A percentile compares a stretch with the other conserved stretches of the same genome.
phyloP scores from a whole-genome alignment of 2,888 invertebrate species.

The Tortricodes alternella region DNA sequence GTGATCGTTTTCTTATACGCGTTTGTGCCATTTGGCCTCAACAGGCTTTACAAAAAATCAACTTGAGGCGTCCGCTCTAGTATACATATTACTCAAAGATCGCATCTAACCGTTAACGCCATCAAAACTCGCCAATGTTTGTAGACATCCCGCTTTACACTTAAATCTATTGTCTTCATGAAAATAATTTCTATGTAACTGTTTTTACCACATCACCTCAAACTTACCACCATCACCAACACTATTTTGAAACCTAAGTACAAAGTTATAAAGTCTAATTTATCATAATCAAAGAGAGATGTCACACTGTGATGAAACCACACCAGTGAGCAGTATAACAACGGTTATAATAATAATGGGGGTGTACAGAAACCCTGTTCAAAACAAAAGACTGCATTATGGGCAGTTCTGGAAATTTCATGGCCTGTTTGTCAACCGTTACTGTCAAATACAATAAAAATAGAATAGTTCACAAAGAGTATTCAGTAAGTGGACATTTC shows the following conservation, averaged over 20 bases:
- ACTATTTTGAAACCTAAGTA: conserved; percentile 26
- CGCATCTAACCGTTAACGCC: conserved; percentile 2
- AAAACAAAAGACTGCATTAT: conserved; percentile 48
- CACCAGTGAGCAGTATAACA: conserved; percentile 48
- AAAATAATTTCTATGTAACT: conserved; percentile 23
- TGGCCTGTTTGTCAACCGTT: conserved; percentile 45
- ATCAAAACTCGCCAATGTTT: conserved; percentile 41
- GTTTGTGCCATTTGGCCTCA: too few relatives aligned
- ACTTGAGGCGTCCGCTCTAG: too few relatives aligned
- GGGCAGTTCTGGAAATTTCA: conserved; percentile 48
- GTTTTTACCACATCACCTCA: conserved; percentile 19
- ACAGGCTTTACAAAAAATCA: too few relatives aligned
- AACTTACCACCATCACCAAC: neutral
- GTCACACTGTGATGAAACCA: conserved; percentile 66
- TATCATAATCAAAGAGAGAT: conserved; percentile 13
- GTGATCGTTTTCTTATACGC: too few relatives aligned
- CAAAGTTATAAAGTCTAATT: conserved; percentile 5
- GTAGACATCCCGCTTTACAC: conserved; percentile 54
- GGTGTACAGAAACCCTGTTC: conserved; percentile 34
- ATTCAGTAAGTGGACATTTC: neutral
- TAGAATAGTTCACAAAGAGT: neutral
- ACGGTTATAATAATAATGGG: conserved; percentile 35
- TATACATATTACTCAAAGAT: too few relatives aligned
- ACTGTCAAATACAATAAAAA: conserved; percentile 15
- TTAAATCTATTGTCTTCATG: conserved; percentile 23